Evolutionary conservation across 2,797 vertebrate genomes (phyloP), one percentile per base, ranked within the genome.

Genomic region (Gymnocypris eckloni): DNA sequence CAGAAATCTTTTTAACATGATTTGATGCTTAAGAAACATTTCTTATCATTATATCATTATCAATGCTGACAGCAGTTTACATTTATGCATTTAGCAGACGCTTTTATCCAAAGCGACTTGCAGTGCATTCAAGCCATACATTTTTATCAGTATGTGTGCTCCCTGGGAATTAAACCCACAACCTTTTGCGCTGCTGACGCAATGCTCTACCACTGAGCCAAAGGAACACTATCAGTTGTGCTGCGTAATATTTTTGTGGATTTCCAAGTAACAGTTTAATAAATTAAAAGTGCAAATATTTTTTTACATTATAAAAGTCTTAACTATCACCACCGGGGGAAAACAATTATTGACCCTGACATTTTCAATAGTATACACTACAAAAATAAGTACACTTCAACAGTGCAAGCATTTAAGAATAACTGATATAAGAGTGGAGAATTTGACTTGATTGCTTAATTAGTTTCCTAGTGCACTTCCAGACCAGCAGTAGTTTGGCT

Each of bases 401-500:
- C 69, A 18, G 9, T 48, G 13, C 43, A 73, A 50, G 71, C 43
- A 48, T 72, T 72, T 45, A 11, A 48, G 18, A 73, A 43, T 15
- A 75, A 50, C 25, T 28, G 3, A n/a, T 77, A 52, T 77, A 25
- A 77, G 50, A 9, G 28, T 28, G 50, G 33, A 33, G 50, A 39
- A 52, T 54, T 25, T 77, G 75, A 37, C 75, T 28, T 77, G 75
- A 20, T 39, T 56, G 7, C 28, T 56, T 77, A 37, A 77, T 56
- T 77, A 33, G 3, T 54, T 37, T 54, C 25, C 15, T 33, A 33
- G 15, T 10, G n/a, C 25, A 39, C 48, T 9, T 56, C 18, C 13
- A 6, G 25, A 77, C 25, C 11, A 2, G 64, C 64, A 67, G 64
- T 37, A 4, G 64, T 37, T 9, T 37, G 11, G 50, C 50, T 56